Evolutionary conservation across 2,113 vertebrate species (phyloP).

Genomic region (Menura novaehollandiae): DNA sequence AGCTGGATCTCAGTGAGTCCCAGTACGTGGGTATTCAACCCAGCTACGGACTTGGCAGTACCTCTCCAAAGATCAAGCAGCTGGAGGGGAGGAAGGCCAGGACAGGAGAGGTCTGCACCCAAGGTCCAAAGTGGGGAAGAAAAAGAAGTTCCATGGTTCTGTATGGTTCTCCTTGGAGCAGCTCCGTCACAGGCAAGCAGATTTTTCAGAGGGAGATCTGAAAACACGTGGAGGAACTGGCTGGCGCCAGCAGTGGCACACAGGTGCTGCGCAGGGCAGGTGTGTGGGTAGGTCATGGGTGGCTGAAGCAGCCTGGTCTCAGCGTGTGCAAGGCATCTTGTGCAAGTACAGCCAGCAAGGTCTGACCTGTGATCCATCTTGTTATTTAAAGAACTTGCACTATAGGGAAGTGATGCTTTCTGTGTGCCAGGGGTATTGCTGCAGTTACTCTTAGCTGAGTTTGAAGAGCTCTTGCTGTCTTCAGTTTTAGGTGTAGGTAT

Average conservation of each 20-base stretch:
- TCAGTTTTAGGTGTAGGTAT: not conserved
- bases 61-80: not conserved
- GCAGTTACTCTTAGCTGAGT: not conserved
- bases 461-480: not conserved
- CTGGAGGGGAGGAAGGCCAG: not conserved
- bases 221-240: not conserved
- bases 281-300: not conserved
- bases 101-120: not conserved
- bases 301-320: not conserved
- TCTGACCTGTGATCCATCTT: not conserved
- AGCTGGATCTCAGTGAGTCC: not conserved
- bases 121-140: not conserved
- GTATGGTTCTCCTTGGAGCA: not conserved
- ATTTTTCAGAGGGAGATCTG: not conserved
- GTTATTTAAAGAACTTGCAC: not conserved
- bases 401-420: not conserved
- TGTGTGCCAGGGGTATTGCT: not conserved
- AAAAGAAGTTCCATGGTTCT: not conserved
- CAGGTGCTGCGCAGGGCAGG: accelerated
- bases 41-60: not conserved
- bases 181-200: not conserved
- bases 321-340: not conserved
- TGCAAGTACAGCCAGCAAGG: not conserved
- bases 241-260: not conserved
- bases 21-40: not conserved